Conservation (phyloP, 2,888 invertebrate genomes). For the Taphrorychus bicolor region DNA sequence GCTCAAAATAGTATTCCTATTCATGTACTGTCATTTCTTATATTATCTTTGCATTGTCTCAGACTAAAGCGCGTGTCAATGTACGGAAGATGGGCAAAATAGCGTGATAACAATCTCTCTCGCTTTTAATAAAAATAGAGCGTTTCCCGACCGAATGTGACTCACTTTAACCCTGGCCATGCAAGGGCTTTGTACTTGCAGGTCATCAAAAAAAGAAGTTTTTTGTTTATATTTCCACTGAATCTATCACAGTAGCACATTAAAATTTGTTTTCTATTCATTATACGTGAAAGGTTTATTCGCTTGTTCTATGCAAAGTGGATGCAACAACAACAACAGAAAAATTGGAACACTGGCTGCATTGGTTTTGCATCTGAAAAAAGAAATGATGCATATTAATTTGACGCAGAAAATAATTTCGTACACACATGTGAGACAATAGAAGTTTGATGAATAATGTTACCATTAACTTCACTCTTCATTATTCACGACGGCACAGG, state of each 20-base stretch:
- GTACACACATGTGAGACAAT: not conserved
- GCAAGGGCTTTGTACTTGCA: no score
- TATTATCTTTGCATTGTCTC: not conserved
- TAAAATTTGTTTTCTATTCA: not conserved
- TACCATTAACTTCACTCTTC: no score
- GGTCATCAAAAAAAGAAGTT: no score
- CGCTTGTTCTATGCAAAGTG: not conserved
- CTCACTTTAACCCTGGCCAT: not conserved
- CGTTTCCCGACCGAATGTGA: not conserved
- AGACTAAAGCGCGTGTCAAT: conserved; percentile 16
- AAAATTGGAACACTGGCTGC: not conserved
- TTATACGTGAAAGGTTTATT: not conserved
- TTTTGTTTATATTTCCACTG: no score
- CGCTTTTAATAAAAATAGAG: conserved; percentile 2
- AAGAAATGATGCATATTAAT: no score
- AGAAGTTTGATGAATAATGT: no score
- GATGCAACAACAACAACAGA: not conserved
- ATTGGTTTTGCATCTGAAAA: not conserved
- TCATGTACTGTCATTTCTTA: not conserved
- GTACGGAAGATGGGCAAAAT: conserved; percentile 24
- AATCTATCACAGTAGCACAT: no score
- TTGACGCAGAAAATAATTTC: not conserved
- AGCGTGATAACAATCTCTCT: conserved; percentile 14
- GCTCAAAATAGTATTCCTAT: not conserved
- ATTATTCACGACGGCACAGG: no score